Evolutionary conservation across 2,888 invertebrate species (phyloP).

Genomic region (Tetrapedia diversipes): DNA sequence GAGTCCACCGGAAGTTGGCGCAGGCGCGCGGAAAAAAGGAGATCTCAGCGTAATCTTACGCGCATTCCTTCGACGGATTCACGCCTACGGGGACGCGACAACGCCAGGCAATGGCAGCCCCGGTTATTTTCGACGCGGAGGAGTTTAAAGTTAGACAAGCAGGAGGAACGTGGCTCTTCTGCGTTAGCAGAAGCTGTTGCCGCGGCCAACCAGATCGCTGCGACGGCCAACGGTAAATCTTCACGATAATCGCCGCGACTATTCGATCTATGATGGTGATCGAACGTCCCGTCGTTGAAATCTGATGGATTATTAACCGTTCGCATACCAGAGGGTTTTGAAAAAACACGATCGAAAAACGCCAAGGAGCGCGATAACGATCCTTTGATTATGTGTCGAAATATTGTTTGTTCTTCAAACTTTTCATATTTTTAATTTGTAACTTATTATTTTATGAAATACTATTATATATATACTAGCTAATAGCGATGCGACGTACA

Average conservation of each 20-base stretch:
- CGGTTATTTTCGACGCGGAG: conserved; percentile 53
- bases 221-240: conserved; percentile 2
- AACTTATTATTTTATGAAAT: too few relatives aligned
- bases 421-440: too few relatives aligned
- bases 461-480: too few relatives aligned
- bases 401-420: too few relatives aligned
- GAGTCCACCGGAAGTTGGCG: conserved; percentile 9
- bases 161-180: conserved; percentile 23
- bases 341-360: too few relatives aligned
- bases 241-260: not conserved
- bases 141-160: conserved; percentile 53
- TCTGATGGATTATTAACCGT: too few relatives aligned
- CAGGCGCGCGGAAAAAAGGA: conserved; percentile 34
- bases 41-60: conserved; percentile 49
- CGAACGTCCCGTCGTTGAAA: too few relatives aligned
- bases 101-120: conserved; percentile 35
- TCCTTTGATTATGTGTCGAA: too few relatives aligned
- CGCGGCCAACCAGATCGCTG: conserved; percentile 1
- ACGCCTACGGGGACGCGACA: conserved; percentile 50
- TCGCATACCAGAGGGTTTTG: too few relatives aligned
- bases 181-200: not conserved
- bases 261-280: not conserved
- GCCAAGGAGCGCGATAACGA: too few relatives aligned
- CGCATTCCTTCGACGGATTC: conserved; percentile 46
- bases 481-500: too few relatives aligned